Evolutionary conservation across 2,797 vertebrate species (phyloP).

Genomic region (Arremon brunneinucha): DNA sequence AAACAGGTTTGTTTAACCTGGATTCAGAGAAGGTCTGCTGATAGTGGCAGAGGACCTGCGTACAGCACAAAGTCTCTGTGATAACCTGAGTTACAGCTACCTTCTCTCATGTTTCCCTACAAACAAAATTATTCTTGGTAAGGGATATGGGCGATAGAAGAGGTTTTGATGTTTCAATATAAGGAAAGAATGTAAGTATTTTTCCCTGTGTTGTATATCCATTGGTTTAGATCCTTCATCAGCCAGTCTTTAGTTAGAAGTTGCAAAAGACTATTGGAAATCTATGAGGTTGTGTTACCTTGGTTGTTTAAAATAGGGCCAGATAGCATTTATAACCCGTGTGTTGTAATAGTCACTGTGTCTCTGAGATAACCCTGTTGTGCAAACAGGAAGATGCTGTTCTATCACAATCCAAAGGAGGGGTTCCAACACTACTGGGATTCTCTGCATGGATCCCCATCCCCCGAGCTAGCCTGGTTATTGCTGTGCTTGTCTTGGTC

Average conservation of each 20-base stretch:
- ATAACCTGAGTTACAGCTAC: not conserved
- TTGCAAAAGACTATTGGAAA: not conserved
- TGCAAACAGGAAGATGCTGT: not conserved
- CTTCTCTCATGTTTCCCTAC: not conserved
- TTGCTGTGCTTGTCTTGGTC: not conserved
- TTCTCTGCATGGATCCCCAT: not conserved
- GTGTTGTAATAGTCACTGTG: not conserved
- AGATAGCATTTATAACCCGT: not conserved
- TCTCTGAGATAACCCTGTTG: not conserved
- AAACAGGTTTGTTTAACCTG: not conserved
- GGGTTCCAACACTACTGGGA: accelerated
- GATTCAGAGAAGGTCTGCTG: not conserved
- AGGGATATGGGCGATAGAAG: not conserved
- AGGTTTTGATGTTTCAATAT: not conserved
- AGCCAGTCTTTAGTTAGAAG: not conserved
- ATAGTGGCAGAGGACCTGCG: not conserved
- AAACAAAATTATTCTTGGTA: not conserved
- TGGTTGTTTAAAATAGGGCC: not conserved
- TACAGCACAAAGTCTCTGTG: not conserved
- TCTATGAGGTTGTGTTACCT: not conserved
- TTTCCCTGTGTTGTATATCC: not conserved
- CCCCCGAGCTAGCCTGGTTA: not conserved
- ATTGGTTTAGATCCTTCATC: not conserved
- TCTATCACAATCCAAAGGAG: not conserved
- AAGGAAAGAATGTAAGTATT: not conserved